A percentile compares a stretch with the other conserved stretches of the same genome.
Evolutionary conservation across 2,888 invertebrate genomes (phyloP).

Genomic region (Cyclophora punctaria): DNA sequence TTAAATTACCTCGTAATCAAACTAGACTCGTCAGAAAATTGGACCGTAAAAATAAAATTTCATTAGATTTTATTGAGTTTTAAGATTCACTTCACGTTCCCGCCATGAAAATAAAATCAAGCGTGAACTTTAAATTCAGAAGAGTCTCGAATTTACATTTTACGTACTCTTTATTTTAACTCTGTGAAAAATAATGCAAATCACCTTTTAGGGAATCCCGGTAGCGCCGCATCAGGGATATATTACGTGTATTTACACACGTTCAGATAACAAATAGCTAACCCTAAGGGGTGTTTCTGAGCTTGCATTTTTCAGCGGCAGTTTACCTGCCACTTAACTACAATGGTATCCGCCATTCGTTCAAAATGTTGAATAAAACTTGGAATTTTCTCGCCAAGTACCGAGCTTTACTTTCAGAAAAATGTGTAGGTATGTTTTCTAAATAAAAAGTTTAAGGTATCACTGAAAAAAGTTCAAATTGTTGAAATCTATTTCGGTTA

Average conservation of each 20-base stretch:
- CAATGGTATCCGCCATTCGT: no score
- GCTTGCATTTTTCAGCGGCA: neutral
- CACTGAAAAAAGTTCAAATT: no score
- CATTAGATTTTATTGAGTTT: conserved; percentile 34
- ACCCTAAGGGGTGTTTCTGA: neutral
- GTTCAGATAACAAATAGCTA: neutral
- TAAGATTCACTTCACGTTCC: conserved; percentile 44
- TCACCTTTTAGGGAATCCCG: conserved; percentile 33
- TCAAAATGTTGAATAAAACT: no score
- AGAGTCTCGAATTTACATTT: conserved; percentile 51
- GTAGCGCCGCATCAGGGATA: conserved; percentile 16
- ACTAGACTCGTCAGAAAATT: neutral
- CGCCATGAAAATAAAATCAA: conserved; percentile 55
- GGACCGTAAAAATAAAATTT: conserved; percentile 20
- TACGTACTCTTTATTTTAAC: conserved; percentile 45
- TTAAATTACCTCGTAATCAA: conserved; percentile 1
- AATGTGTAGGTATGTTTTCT: no score
- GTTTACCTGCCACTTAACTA: neutral
- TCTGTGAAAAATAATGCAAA: conserved; percentile 50
- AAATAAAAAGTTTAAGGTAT: no score
- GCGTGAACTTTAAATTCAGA: conserved; percentile 53
- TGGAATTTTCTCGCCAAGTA: no score
- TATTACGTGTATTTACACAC: neutral
- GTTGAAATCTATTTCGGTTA: no score
- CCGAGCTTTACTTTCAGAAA: no score